Evolutionary conservation across 2,888 invertebrate genomes (phyloP).

Genomic region (Nymphalis c-album): DNA sequence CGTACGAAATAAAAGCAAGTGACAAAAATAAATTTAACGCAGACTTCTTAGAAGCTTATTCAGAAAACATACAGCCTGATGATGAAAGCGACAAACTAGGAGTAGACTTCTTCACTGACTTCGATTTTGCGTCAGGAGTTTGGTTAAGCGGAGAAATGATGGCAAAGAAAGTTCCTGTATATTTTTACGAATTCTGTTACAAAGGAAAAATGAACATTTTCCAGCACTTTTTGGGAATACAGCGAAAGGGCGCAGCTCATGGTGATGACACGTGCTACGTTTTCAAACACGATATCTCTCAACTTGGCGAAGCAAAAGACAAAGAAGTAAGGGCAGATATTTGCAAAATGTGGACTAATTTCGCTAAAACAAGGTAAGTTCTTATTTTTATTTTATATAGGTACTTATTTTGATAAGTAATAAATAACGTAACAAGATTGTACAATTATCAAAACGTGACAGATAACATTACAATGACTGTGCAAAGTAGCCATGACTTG

Average conservation of each 20-base stretch:
- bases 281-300: conserved; percentile 35
- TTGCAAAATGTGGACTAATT: conserved; percentile 56
- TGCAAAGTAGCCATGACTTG: no score
- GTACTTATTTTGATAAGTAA: not conserved
- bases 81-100: conserved; percentile 45
- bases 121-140: conserved; percentile 53
- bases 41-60: conserved; percentile 41
- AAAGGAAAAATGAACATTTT: conserved; percentile 50
- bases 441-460: not conserved
- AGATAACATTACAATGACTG: not conserved
- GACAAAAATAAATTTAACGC: conserved; percentile 41
- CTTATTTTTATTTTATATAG: not conserved
- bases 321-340: conserved; percentile 43
- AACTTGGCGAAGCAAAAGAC: conserved; percentile 37
- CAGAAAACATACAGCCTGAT: conserved; percentile 27
- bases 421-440: not conserved
- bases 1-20: conserved; percentile 41
- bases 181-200: conserved; percentile 54
- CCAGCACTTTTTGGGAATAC: conserved; percentile 43
- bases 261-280: conserved; percentile 46
- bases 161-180: conserved; percentile 46
- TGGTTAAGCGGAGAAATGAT: conserved; percentile 46
- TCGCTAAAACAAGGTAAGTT: conserved; percentile 59
- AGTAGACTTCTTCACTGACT: conserved; percentile 55
- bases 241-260: conserved; percentile 51